Evolutionary conservation across 1,140 invertebrate genomes (phyloP).

Genomic region (Orussus abietinus): DNA sequence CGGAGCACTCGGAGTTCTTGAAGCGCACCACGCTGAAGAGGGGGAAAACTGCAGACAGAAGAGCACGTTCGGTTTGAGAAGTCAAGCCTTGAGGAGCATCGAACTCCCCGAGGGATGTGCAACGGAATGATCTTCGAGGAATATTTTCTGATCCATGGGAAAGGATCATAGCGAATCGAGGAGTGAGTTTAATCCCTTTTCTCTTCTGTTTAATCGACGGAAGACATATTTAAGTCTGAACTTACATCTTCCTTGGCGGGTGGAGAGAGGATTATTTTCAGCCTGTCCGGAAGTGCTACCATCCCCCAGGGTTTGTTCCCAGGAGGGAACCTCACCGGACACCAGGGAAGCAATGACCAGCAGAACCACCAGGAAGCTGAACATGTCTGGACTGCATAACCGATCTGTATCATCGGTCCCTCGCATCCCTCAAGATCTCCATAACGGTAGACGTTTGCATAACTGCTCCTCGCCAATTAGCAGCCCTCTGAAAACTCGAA

Average conservation of each 20-base stretch:
- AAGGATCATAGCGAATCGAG: too few relatives aligned
- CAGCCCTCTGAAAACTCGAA: constrained; percentile 1
- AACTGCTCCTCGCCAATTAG: constrained; percentile 19
- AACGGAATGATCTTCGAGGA: neutral
- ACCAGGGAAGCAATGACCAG: constrained; percentile 21
- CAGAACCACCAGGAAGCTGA: constrained; percentile 16
- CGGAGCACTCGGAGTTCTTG: constrained; percentile 63
- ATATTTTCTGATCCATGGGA: too few relatives aligned
- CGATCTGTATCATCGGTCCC: too few relatives aligned
- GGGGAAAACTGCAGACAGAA: constrained; percentile 58
- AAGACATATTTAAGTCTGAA: too few relatives aligned
- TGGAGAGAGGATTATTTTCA: constrained; percentile 10
- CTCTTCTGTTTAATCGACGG: neutral
- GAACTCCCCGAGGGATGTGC: constrained; percentile 22
- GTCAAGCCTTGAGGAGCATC: constrained; percentile 1
- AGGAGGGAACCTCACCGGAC: constrained; percentile 20
- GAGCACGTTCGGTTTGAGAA: too few relatives aligned
- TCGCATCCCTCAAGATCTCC: neutral
- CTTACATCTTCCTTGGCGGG: constrained; percentile 23
- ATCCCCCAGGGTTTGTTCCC: constrained; percentile 22
- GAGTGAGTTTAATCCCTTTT: too few relatives aligned
- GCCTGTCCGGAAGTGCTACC: constrained; percentile 9
- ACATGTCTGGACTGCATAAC: too few relatives aligned
- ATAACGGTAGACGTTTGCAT: constrained; percentile 5
- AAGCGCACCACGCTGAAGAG: constrained; percentile 71